Percentiles rank a stretch among this genome's conserved stretches.
These are phyloP conservation scores for Cyphomyrmex costatus DNA, from an alignment of 1,140 invertebrate species.

Conservation along the genomic window DNA sequence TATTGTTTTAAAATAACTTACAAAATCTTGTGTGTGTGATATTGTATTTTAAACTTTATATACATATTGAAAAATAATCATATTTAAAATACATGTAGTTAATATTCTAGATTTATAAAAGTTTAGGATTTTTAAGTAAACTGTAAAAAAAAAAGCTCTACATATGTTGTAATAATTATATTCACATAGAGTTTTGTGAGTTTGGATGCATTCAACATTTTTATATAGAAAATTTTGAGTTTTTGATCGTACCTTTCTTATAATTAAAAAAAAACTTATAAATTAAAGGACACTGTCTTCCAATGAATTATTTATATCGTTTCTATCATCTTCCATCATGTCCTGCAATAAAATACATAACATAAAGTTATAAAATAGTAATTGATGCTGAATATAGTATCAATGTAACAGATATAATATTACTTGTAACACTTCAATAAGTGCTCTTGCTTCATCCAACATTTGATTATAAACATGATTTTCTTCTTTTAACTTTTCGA, in stretches of 20 bases:
- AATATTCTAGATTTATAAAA: not conserved
- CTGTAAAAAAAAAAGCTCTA: not conserved
- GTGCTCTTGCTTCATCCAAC: conserved; percentile 89
- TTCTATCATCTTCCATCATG: conserved; percentile 84
- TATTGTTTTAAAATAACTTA: too few species aligned
- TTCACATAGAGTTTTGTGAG: not conserved
- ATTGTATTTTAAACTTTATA: not conserved
- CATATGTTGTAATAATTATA: not conserved
- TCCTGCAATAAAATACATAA: conserved; percentile 77
- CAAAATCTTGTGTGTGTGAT: too few species aligned
- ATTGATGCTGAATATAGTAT: not conserved
- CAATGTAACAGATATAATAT: not conserved
- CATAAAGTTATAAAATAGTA: conserved; percentile 27
- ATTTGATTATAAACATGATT: conserved; percentile 89
- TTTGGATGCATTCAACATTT: not conserved
- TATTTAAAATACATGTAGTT: not conserved
- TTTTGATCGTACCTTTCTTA: not conserved
- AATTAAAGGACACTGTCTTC: conserved; percentile 81
- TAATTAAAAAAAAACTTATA: not conserved
- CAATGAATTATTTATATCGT: conserved; percentile 83
- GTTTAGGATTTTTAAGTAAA: not conserved
- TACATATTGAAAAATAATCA: not conserved
- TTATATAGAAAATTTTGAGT: not conserved
- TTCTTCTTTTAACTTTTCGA: conserved; percentile 89
- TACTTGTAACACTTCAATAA: conserved; percentile 91